phyloP scores from a whole-genome alignment of 2,113 vertebrate genomes.

The Antechinus flavipes region DNA sequence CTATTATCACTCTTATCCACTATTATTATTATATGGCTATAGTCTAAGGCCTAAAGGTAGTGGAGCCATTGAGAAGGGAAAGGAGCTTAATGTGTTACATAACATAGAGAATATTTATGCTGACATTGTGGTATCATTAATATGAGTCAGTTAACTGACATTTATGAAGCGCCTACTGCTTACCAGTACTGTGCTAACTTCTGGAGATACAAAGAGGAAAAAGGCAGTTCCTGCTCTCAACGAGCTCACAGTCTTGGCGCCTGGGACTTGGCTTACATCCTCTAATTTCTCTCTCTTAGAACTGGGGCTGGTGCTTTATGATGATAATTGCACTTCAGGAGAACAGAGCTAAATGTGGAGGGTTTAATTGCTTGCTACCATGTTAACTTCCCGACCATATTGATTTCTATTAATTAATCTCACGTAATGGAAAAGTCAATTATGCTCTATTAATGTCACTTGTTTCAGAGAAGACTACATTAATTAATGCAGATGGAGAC shows the following conservation, averaged over 20 bases:
- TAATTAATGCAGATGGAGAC: constrained; percentile 39
- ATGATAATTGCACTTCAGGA: not conserved
- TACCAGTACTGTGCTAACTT: not conserved
- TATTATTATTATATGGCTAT: not conserved
- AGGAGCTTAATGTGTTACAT: not conserved
- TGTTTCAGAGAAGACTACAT: constrained; percentile 53
- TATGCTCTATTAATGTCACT: constrained; percentile 56
- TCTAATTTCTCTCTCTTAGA: not conserved
- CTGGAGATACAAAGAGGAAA: not conserved
- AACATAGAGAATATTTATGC: not conserved
- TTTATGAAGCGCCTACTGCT: not conserved
- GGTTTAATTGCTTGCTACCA: constrained; percentile 35
- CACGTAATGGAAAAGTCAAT: constrained; percentile 55
- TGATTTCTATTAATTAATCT: constrained; percentile 65
- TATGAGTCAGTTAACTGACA: not conserved
- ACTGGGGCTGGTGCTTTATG: not conserved
- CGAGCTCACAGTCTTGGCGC: not conserved
- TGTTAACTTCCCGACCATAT: constrained; percentile 30
- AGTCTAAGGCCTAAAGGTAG: not conserved
- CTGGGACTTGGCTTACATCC: not conserved
- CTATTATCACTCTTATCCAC: not conserved
- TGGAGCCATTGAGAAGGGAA: not conserved
- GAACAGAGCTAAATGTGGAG: not conserved
- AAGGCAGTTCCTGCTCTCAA: not conserved
- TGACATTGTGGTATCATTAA: not conserved